Base-by-base conservation (phyloP, 1,140 invertebrate species). In the Drosophila fuyamai region DNA sequence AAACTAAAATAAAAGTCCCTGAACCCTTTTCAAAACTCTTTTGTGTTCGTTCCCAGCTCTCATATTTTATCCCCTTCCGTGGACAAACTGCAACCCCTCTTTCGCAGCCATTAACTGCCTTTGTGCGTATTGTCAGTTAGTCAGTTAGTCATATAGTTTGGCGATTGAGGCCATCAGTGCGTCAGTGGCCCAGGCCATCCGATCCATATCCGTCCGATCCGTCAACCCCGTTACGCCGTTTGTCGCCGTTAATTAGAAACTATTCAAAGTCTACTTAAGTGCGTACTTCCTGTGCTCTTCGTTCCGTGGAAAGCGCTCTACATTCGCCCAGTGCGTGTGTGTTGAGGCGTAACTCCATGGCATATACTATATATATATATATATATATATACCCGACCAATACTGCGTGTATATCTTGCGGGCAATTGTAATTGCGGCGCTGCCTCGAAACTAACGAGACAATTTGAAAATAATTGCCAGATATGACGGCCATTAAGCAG, bases 221-320 rank as follows among this genome's bases (percentile, higher is more conserved):
- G 70, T 76, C 82, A 66, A 76, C 76, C 84, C 66, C 79, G 76
- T 89, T 82, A 79, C 79, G 83, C 84, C 65, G 82, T 76, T 67
- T 86, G 82, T 86, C 82, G 71, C 38, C 60, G 79, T 88, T 88
- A 88, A 88, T 88, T 88, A 88, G 84, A 88, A 88, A 89, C 83
- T 89, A 88, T 88, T 88, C 83, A 89, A 70, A 88, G 84, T 88
- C 76, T 89, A 83, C 84, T 89, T 88, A 88, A 88, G 83, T 88
- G 84, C 83, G 76, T 76, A 77, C 56, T 88, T 88, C 83, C 83
- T 79, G 84, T 77, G 57, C 5, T 18, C 35, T 47, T 18, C 27
- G 41, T 51, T 67, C 36, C 48, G 48, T 53, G 75, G 50, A 58
- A 53, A 47, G n/a, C 55, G 73, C 57, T 61, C 40, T 55, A 53